A percentile compares a stretch with the other conserved stretches of the same genome.
Conservation (phyloP, 2,113 vertebrate genomes). For the Jaculus jaculus region DNA sequence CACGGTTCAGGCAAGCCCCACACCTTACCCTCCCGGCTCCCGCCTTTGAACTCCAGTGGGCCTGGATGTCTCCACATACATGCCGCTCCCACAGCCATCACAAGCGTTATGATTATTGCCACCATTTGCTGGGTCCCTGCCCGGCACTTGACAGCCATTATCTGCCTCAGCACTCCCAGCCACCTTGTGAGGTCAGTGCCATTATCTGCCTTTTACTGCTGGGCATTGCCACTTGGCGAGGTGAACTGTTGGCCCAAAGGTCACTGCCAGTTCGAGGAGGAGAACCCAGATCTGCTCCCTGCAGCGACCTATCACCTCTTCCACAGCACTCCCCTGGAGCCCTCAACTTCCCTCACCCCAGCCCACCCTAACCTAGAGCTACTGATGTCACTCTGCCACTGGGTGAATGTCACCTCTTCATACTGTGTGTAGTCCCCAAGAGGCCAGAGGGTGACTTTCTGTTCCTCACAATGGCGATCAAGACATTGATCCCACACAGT, state of each 20-base stretch:
- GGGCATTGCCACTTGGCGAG: constrained; percentile 6
- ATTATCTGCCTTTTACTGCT: constrained; percentile 62
- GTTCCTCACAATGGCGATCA: constrained; percentile 25
- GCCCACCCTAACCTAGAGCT: background rate
- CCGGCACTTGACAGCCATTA: constrained; percentile 35
- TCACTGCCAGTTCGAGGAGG: background rate
- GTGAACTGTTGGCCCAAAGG: constrained; percentile 61
- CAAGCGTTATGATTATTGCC: constrained; percentile 48
- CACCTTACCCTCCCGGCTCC: background rate
- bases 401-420: background rate
- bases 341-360: constrained; percentile 27
- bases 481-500: background rate
- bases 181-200: background rate
- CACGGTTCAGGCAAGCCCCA: background rate
- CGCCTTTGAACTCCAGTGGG: background rate
- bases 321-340: background rate
- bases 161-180: constrained; percentile 37
- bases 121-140: constrained; percentile 52
- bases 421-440: background rate
- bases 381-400: background rate
- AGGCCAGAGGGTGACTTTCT: constrained; percentile 41
- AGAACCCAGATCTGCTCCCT: background rate
- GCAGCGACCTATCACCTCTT: background rate
- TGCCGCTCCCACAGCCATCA: background rate
- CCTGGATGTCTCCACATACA: background rate